A percentile compares a stretch with the other conserved stretches of the same genome.
Conservation (phyloP, 2,888 invertebrate genomes). For the Eurytoma adleriae region DNA sequence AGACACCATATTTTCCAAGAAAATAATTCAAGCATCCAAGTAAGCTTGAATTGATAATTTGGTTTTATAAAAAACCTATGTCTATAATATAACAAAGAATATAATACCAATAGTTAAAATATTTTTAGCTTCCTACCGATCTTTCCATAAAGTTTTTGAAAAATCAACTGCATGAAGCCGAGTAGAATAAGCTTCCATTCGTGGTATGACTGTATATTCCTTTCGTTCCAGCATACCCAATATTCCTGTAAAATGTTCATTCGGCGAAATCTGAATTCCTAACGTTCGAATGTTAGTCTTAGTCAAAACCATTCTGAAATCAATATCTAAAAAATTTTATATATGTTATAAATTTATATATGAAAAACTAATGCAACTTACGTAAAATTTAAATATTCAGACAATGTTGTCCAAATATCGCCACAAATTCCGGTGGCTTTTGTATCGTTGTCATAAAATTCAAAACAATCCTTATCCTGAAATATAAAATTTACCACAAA, state of each 20-base stretch:
- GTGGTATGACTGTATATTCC: constrained; percentile 55
- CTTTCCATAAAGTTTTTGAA: constrained; percentile 57
- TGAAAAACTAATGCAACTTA: constrained; percentile 41
- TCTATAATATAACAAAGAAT: constrained; percentile 41
- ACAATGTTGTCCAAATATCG: constrained; percentile 61
- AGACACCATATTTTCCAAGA: constrained; percentile 50
- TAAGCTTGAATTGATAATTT: constrained; percentile 29
- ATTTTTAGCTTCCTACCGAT: constrained; percentile 41
- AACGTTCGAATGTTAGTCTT: constrained; percentile 11
- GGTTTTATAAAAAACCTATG: constrained; percentile 45
- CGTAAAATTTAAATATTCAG: constrained; percentile 64
- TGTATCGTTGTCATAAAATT: constrained; percentile 60
- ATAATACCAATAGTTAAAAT: constrained; percentile 6
- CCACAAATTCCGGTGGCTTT: constrained; percentile 60
- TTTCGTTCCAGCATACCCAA: constrained; percentile 51
- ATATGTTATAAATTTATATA: background rate
- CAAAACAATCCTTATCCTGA: constrained; percentile 45
- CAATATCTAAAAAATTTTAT: background rate
- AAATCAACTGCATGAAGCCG: constrained; percentile 45
- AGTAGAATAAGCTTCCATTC: constrained; percentile 29
- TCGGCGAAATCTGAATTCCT: background rate
- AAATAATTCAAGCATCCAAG: constrained; percentile 63
- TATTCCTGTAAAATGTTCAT: constrained; percentile 55
- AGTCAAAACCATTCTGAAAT: constrained; percentile 36
- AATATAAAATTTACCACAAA: background rate